Base-by-base conservation (phyloP, 1,140 invertebrate genomes). In the Trachelipus rathkii region DNA sequence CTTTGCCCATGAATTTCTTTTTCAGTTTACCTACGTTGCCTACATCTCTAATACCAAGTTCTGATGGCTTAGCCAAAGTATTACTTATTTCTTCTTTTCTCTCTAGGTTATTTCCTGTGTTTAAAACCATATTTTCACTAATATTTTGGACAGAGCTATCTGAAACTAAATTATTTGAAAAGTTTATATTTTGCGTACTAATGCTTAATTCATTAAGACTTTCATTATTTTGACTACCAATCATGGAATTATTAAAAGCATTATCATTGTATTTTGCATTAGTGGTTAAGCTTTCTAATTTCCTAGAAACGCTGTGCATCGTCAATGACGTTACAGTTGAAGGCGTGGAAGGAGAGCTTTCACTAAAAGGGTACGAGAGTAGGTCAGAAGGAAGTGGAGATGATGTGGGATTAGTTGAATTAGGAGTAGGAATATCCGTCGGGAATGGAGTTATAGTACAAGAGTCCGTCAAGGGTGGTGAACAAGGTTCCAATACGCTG, bases 391-490 rank as follows among this genome's bases (percentile, higher is more conserved):
- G 60, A 10, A 73, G 46, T 7, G 77, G 77, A 72, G 74, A 75
- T 21, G 72, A 50, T 23, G 77, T 66, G 21, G 77, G 74, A 69
- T 73, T 75, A 11, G 74, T 72, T 10, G 73, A 78, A 8, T 53
- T 33, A 53, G 77, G 77, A 4, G 77, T 76, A 45, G 73, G 19
- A 53, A 73, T 53, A 43, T 78, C 77, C 46, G 70, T 11, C 10
- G 79, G 79, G 19, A 81, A 19, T 19, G 79, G 77, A 11, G 79
- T 81, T 43, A 81, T 76, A 45, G 77, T 77, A 23, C 77, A 77
- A 43, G 79, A 81, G 15, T 68, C 69, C 23, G 77, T 81, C 21
- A 76, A 77, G 19, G 72, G 53, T 13, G 77, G 77, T 24, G 79
- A 79, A n/a, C 53, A 19, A 13, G 19, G 50, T 60, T 13, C 75